phyloP scores from a whole-genome alignment of 2,888 invertebrate genomes.

The Cantharis flavilabris region DNA sequence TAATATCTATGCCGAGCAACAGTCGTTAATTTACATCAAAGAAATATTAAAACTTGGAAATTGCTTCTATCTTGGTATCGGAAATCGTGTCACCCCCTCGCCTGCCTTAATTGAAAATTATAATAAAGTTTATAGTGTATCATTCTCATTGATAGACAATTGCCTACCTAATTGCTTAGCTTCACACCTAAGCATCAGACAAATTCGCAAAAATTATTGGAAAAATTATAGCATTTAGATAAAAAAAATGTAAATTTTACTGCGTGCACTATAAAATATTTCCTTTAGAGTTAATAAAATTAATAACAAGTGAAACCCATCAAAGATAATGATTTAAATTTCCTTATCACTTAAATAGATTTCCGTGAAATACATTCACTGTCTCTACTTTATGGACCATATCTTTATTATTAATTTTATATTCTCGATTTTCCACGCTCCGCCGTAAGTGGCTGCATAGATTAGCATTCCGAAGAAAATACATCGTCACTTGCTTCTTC shows the following conservation, averaged over 20 bases:
- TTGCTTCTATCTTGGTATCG: conserved; percentile 14
- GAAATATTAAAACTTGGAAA: conserved; percentile 21
- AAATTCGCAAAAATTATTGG: not conserved
- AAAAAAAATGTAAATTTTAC: not conserved
- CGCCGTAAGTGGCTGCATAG: conserved; percentile 10
- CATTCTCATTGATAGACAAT: not conserved
- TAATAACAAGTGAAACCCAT: conserved; percentile 15
- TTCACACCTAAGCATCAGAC: not conserved
- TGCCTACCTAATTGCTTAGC: not conserved
- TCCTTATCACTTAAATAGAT: conserved; percentile 19
- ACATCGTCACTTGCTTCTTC: not conserved
- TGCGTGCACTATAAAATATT: not conserved
- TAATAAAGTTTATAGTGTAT: not conserved
- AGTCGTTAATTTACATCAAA: conserved; percentile 22
- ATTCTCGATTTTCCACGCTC: conserved; percentile 13
- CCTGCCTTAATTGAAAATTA: not conserved
- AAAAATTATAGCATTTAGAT: not conserved
- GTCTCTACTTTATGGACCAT: conserved; percentile 18
- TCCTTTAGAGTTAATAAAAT: not conserved
- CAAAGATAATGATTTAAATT: conserved; percentile 14
- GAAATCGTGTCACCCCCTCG: not conserved
- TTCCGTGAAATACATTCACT: conserved; percentile 20
- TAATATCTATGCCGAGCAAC: conserved; percentile 44
- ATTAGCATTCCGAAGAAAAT: conserved; percentile 11
- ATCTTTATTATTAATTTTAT: conserved; percentile 19